These are phyloP conservation scores for Sinocyclocheilus rhinocerous DNA, from an alignment of 2,113 vertebrate species.

Conservation along the genomic window DNA sequence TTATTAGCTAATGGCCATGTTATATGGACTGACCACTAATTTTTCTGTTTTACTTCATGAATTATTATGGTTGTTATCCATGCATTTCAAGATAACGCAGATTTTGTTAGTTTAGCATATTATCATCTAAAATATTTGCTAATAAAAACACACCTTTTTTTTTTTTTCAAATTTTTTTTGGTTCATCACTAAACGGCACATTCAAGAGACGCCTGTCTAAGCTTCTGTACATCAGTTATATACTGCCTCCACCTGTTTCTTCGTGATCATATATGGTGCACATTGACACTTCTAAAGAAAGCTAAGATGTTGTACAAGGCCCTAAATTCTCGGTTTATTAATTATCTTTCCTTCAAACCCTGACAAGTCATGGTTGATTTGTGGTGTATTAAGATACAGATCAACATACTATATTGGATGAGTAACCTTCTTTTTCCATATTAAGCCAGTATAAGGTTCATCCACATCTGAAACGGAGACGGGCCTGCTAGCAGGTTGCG, in stretches of 20 bases:
- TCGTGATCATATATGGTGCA: neutral
- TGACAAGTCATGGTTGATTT: constrained; percentile 52
- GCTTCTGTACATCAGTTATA: neutral
- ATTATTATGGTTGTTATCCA: neutral
- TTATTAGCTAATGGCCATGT: no score
- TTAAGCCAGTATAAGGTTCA: constrained; percentile 43
- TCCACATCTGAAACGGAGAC: constrained; percentile 24
- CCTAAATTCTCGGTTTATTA: constrained; percentile 33
- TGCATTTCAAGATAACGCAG: neutral
- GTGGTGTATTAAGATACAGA: constrained; percentile 50
- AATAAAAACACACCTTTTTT: neutral
- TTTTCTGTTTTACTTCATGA: no score
- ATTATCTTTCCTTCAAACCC: neutral
- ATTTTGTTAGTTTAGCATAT: neutral
- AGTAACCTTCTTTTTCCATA: constrained; percentile 53
- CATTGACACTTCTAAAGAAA: constrained; percentile 4
- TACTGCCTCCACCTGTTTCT: neutral
- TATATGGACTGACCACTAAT: no score
- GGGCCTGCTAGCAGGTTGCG: neutral
- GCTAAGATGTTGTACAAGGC: neutral
- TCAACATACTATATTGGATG: constrained; percentile 49
- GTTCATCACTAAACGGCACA: neutral
- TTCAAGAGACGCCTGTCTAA: neutral
- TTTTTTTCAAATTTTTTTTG: no score
- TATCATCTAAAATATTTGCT: neutral